phyloP scores from a whole-genome alignment of 1,140 invertebrate genomes.

The Vanessa tameamea region DNA sequence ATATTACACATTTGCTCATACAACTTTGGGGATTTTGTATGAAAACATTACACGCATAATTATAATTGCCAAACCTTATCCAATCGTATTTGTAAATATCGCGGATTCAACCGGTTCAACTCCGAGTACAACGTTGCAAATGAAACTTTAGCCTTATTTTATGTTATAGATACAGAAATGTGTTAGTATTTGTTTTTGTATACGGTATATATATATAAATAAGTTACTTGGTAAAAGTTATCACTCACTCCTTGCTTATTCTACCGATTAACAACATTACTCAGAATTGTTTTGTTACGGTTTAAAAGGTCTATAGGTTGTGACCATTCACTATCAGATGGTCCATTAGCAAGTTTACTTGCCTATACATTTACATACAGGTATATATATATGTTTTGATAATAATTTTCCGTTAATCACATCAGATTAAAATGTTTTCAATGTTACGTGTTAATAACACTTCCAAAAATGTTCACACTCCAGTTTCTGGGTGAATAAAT shows the following conservation, averaged over 20 bases:
- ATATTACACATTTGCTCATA: slow-evolving; percentile 69
- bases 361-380: too few relatives aligned
- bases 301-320: too few relatives aligned
- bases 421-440: not conserved
- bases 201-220: not conserved
- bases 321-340: too few relatives aligned
- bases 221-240: not conserved
- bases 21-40: slow-evolving; percentile 59
- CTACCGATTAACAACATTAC: too few relatives aligned
- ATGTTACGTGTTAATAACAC: not conserved
- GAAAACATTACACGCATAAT: slow-evolving; percentile 57
- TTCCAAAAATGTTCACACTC: slow-evolving; percentile 8
- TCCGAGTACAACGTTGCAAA: not conserved
- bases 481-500: slow-evolving; percentile 30
- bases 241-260: not conserved
- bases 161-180: not conserved
- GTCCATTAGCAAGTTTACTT: too few relatives aligned
- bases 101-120: slow-evolving; percentile 47
- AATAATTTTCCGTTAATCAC: not conserved
- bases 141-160: not conserved
- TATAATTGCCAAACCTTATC: slow-evolving; percentile 55
- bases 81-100: slow-evolving; percentile 56
- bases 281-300: too few relatives aligned
- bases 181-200: not conserved
- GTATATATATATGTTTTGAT: too few relatives aligned